Evolutionary conservation across 2,888 invertebrate species (phyloP).

Genomic region (Rapana venosa): DNA sequence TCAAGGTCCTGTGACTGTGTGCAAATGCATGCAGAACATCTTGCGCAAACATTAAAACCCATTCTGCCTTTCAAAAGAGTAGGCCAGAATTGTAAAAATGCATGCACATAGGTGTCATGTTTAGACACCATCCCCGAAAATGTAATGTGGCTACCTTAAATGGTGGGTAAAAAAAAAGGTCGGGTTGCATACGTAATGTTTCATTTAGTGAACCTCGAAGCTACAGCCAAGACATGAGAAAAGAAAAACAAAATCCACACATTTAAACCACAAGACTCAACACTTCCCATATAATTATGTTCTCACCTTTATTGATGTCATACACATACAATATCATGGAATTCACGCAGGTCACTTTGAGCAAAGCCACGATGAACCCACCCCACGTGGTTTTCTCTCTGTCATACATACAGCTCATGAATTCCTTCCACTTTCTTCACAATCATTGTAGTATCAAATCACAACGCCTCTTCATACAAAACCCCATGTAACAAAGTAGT

Average conservation of each 20-base stretch:
- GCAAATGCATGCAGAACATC: too few relatives aligned
- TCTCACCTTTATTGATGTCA: conserved; percentile 23
- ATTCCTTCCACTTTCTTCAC: not conserved
- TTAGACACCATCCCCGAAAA: too few relatives aligned
- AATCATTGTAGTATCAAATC: conserved; percentile 7
- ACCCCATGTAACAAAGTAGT: not conserved
- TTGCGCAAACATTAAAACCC: too few relatives aligned
- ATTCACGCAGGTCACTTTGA: not conserved
- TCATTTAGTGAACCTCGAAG: too few relatives aligned
- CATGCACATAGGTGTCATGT: too few relatives aligned
- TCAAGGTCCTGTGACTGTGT: too few relatives aligned
- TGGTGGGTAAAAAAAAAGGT: too few relatives aligned
- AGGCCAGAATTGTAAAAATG: too few relatives aligned
- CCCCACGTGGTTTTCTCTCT: not conserved
- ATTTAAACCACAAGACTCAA: not conserved
- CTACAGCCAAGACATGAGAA: too few relatives aligned
- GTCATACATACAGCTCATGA: not conserved
- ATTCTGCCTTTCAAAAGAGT: too few relatives aligned
- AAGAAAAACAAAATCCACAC: not conserved
- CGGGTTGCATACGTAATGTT: too few relatives aligned
- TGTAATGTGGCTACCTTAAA: too few relatives aligned
- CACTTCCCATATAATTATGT: not conserved
- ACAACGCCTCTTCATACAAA: conserved; percentile 15
- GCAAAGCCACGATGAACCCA: not conserved
- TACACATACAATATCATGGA: not conserved